Base-by-base conservation (phyloP, 2,113 vertebrate species). In the Megatriorchis doriae region DNA sequence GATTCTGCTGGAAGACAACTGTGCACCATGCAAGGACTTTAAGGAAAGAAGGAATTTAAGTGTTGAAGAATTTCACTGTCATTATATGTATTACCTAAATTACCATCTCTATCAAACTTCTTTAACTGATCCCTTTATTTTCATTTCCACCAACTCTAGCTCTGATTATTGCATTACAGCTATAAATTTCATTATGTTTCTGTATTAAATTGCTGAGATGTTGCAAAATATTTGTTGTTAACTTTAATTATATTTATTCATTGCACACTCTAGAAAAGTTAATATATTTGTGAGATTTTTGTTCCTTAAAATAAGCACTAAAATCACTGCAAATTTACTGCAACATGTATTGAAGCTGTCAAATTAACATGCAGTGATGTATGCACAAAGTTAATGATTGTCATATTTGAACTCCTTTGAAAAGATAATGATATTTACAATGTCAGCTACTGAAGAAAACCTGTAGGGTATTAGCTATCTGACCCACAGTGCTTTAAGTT, bases 401-500 rank as follows among this genome's bases (percentile, higher is more conserved):
- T 81, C 77, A 84, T 94, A 95, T 92, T 56, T 94, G 43, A 94
- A 84, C 29, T 74, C 16, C 71, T 94, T 61, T 89, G 72, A 89
- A 95, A 92, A 86, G 36, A 86, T 88, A 95, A 86, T 61, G 36
- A 75, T 95, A 61, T 68, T 97, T 91, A 74, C 80, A 53, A 29
- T 91, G 92, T 92, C 81, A 81, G 45, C 59, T 71, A 50, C 47
- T 38, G n/a, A 52, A 50, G 40, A 77, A 92, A 96, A 63, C 31
- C 47, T 92, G 13, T 56, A 91, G 63, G 63, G 19, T 72, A 79
- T 67, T 92, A 65, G 36, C 36, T 84, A 23, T 48, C 50, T 91
- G 83, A 94, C 61, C 47, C 40, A 25, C 13, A 34, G n/a, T 47
- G 18, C 18, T 86, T 90, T 77, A 66, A 68, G 25, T 77, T 83